Evolutionary conservation across 2,113 vertebrate species (phyloP).

Genomic region (Holacanthus passer): DNA sequence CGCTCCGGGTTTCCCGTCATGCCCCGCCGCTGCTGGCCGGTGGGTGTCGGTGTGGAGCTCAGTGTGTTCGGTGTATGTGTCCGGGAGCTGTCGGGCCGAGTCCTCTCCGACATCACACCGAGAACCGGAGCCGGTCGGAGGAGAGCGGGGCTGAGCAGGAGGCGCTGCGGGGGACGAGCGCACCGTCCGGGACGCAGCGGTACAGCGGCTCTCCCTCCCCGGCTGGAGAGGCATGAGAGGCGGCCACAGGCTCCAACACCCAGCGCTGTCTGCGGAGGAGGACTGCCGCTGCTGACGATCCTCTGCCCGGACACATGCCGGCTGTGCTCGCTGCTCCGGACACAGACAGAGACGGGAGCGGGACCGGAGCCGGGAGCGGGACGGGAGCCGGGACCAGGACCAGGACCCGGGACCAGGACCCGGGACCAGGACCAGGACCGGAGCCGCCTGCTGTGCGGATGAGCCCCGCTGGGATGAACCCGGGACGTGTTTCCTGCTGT

Average conservation of each 20-base stretch:
- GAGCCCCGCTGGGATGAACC: conserved; percentile 49
- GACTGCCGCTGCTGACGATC: neutral
- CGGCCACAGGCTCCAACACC: neutral
- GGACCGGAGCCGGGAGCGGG: too few species aligned
- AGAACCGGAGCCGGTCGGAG: neutral
- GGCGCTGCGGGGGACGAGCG: conserved; percentile 50
- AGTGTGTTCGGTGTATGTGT: conserved; percentile 18
- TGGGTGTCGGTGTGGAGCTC: conserved; percentile 8
- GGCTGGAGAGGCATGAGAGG: too few species aligned
- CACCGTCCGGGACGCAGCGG: conserved; percentile 51
- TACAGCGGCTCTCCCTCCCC: too few species aligned
- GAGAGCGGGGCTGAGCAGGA: conserved; percentile 14
- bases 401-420: too few species aligned
- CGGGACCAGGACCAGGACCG: too few species aligned
- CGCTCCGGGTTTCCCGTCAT: conserved; percentile 61
- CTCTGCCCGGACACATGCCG: neutral
- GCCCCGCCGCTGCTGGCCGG: neutral
- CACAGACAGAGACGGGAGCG: neutral
- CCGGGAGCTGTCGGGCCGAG: too few species aligned
- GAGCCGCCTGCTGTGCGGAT: too few species aligned
- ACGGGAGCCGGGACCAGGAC: too few species aligned
- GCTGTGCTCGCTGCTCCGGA: neutral
- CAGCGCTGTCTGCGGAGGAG: neutral
- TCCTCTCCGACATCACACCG: too few species aligned
- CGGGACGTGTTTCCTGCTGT: conserved; percentile 61